Percentiles rank a stretch among this genome's conserved stretches.
phyloP scores from a whole-genome alignment of 2,797 vertebrate species.

The Propithecus perrieri region DNA sequence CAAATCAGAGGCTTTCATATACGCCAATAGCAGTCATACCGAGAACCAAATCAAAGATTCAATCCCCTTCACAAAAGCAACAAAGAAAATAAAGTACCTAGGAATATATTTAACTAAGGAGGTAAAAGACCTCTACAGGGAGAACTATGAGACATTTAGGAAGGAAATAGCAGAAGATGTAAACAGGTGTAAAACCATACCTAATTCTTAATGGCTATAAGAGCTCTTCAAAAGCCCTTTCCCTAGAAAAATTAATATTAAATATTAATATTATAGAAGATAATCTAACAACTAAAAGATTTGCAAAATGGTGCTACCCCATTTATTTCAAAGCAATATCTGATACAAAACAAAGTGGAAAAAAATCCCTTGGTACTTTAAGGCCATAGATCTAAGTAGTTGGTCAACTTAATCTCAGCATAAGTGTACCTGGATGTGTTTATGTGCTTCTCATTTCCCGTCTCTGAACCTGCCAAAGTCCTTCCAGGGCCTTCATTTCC shows the following conservation, averaged over 20 bases:
- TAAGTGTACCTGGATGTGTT: neutral
- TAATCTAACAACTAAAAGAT: neutral
- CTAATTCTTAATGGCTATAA: neutral
- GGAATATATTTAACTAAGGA: too few species aligned
- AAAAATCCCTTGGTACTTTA: neutral
- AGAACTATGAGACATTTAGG: too few species aligned
- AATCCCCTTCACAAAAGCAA: too few species aligned
- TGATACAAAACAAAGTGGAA: neutral
- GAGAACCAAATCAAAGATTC: too few species aligned
- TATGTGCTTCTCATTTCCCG: fast-evolving
- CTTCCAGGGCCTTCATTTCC: neutral
- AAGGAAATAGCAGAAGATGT: too few species aligned
- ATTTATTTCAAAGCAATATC: neutral
- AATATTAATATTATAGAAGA: neutral
- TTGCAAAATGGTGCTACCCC: neutral
- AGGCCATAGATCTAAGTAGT: too few species aligned
- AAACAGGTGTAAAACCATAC: neutral
- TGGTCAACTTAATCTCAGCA: fast-evolving
- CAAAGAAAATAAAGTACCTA: too few species aligned
- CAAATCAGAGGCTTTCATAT: too few species aligned
- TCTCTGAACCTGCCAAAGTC: neutral
- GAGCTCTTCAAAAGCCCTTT: neutral
- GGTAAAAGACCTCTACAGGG: too few species aligned
- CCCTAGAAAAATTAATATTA: neutral
- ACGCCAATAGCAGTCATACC: too few species aligned